These are phyloP conservation scores for Stegastes partitus DNA, from an alignment of 2,113 vertebrate species.

Conservation along the genomic window DNA sequence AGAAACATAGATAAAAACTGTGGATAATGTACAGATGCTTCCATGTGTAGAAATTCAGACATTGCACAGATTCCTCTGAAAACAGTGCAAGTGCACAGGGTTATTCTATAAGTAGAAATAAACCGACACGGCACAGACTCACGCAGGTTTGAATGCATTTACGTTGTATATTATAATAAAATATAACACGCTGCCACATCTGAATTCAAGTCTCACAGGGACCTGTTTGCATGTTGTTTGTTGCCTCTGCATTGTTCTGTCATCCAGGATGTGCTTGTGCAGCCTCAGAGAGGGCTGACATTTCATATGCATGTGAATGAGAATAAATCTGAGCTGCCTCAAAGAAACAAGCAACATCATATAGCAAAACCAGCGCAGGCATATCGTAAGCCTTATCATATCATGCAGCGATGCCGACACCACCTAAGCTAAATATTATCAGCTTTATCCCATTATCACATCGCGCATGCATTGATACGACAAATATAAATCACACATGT, in stretches of 20 bases:
- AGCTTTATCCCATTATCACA: slow-evolving; percentile 35
- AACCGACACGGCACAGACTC: too few relatives aligned
- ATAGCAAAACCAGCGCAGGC: not conserved
- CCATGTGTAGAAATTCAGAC: too few relatives aligned
- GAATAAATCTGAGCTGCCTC: not conserved
- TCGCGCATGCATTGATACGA: slow-evolving; percentile 3
- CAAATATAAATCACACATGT: slow-evolving; percentile 13
- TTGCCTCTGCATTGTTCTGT: not conserved
- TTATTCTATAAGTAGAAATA: too few relatives aligned
- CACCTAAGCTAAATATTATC: slow-evolving; percentile 8
- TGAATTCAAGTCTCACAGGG: too few relatives aligned
- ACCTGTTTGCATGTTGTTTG: not conserved
- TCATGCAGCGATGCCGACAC: not conserved
- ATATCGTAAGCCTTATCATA: slow-evolving; percentile 6
- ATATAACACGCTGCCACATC: too few relatives aligned
- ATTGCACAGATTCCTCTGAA: too few relatives aligned
- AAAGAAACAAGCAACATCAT: not conserved
- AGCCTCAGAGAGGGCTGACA: not conserved
- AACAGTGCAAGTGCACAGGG: too few relatives aligned
- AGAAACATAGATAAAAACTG: too few relatives aligned
- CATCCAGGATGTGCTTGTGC: not conserved
- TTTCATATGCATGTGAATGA: not conserved
- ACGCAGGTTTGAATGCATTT: too few relatives aligned
- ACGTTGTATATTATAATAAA: too few relatives aligned
- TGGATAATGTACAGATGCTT: too few relatives aligned